These are phyloP conservation scores for Sander vitreus DNA, from an alignment of 2,113 vertebrate genomes.

Conservation along the genomic window DNA sequence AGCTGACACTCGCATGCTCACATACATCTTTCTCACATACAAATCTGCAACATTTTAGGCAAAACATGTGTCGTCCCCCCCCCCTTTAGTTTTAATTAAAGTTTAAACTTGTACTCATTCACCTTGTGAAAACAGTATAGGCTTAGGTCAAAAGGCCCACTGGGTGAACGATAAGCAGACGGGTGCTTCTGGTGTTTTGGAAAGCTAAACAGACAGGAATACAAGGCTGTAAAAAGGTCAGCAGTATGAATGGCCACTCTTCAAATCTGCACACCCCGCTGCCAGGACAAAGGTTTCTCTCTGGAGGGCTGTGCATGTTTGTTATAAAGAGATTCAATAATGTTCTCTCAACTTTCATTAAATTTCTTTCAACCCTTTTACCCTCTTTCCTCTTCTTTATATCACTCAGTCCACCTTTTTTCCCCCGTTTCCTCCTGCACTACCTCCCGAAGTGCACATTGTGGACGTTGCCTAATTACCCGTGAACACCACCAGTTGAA, in stretches of 20 bases:
- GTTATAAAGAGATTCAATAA: constrained; percentile 5
- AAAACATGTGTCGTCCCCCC: background rate
- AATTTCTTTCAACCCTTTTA: constrained; percentile 12
- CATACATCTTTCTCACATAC: background rate
- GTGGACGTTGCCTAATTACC: constrained; percentile 59
- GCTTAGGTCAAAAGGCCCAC: constrained; percentile 34
- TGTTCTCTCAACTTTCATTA: constrained; percentile 18
- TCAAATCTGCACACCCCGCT: constrained; percentile 2
- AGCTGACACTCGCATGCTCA: constrained; percentile 14
- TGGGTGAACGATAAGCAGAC: constrained; percentile 33
- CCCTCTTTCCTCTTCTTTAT: constrained; percentile 6
- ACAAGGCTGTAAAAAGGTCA: constrained; percentile 64
- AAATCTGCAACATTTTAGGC: background rate
- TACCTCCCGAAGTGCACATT: constrained; percentile 20
- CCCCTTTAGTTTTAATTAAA: background rate
- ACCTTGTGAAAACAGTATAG: background rate
- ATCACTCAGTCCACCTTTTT: constrained; percentile 27
- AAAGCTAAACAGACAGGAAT: constrained; percentile 43
- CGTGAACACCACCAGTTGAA: constrained; percentile 59
- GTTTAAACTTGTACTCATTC: background rate
- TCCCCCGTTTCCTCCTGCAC: constrained; percentile 21
- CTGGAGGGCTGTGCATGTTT: constrained; percentile 5
- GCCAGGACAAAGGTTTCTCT: constrained; percentile 43
- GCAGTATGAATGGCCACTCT: constrained; percentile 44
- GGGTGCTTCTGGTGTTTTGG: constrained; percentile 41